Evolutionary conservation across 2,113 vertebrate genomes (phyloP).

Genomic region (Clarias magur): DNA sequence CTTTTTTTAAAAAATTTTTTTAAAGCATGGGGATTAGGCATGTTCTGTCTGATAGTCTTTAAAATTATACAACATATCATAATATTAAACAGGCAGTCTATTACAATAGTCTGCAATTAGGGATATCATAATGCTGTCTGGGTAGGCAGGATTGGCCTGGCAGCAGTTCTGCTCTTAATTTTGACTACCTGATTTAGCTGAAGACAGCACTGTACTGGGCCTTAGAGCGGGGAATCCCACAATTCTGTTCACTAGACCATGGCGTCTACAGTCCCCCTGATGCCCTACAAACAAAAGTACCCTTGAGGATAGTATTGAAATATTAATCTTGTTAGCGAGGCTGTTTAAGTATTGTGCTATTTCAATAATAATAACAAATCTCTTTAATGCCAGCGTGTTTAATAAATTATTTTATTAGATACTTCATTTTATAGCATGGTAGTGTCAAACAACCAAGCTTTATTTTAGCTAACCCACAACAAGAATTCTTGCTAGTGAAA

Average conservation of each 20-base stretch:
- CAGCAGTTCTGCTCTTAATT: not conserved
- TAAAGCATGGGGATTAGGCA: constrained; percentile 44
- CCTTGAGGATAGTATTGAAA: not conserved
- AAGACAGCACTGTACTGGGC: not conserved
- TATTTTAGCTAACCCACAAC: not conserved
- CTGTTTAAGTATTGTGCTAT: not conserved
- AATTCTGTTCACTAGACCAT: not conserved
- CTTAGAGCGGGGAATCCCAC: not conserved
- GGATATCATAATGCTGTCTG: not conserved
- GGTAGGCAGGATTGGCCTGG: not conserved
- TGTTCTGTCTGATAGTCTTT: constrained; percentile 19
- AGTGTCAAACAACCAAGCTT: not conserved
- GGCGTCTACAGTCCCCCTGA: not conserved
- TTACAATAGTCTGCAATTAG: not conserved
- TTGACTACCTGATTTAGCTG: not conserved
- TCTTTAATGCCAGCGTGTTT: not conserved
- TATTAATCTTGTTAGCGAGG: not conserved
- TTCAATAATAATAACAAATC: not conserved
- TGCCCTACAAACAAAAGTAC: not conserved
- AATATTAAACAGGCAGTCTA: not conserved
- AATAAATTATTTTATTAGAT: not conserved
- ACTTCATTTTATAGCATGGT: not conserved
- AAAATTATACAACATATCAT: not conserved
- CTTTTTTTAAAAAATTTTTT: constrained; percentile 51
- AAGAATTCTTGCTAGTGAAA: not conserved